Evolutionary conservation across 35 echinoderm and acorn worm genomes (phyloP).

Genomic region (Hemicentrotus pulcherrimus): DNA sequence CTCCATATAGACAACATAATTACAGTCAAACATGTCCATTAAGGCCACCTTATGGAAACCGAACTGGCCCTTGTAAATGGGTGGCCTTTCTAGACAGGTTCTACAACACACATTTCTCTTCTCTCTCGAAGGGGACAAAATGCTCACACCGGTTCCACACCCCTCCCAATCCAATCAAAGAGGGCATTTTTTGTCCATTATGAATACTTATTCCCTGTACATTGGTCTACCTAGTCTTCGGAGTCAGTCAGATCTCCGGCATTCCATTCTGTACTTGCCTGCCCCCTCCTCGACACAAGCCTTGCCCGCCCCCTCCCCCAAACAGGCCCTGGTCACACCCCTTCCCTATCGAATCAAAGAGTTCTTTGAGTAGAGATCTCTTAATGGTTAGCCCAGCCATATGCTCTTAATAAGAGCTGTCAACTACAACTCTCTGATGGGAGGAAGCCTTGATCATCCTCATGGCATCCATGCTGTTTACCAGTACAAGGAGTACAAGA

Average conservation of each 20-base stretch:
- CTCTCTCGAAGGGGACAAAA: no score
- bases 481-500: background rate
- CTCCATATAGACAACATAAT: background rate
- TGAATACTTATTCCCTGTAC: no score
- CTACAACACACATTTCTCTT: no score
- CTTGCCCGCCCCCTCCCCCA: background rate
- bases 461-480: background rate
- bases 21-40: no score
- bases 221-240: no score
- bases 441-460: background rate
- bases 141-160: no score
- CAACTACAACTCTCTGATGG: background rate
- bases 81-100: no score
- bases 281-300: background rate
- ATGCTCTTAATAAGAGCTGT: conserved; percentile 18
- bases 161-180: no score
- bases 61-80: no score
- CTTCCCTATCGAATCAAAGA: background rate
- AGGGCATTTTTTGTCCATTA: no score
- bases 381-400: background rate
- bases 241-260: background rate
- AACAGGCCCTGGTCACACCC: background rate
- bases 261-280: background rate
- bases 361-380: background rate
- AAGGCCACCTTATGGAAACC: no score